These are phyloP conservation scores for Hydrophis major DNA, from an alignment of 2,797 vertebrate genomes.

Conservation along the genomic window DNA sequence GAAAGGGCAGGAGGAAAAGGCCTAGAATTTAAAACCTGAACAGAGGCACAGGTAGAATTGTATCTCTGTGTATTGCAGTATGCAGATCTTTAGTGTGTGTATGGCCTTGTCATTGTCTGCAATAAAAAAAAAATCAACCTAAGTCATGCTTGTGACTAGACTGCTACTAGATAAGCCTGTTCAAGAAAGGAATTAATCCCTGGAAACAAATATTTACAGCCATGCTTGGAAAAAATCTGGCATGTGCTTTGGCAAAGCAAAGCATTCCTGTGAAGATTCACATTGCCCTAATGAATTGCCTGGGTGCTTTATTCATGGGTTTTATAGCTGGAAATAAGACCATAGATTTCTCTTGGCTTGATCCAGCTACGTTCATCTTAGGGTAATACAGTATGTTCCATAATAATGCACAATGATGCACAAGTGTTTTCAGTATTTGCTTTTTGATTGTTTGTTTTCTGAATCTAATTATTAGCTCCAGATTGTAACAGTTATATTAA, in stretches of 20 bases:
- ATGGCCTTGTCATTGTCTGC: background rate
- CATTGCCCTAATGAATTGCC: background rate
- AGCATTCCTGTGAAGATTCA: background rate
- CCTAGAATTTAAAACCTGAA: background rate
- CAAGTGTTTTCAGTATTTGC: background rate
- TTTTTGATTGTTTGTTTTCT: background rate
- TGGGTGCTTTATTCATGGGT: background rate
- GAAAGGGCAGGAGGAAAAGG: background rate
- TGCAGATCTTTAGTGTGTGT: background rate
- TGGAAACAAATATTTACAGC: background rate
- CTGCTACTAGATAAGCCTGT: background rate
- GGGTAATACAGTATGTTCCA: background rate
- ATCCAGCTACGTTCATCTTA: background rate
- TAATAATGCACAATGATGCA: background rate
- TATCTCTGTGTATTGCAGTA: background rate
- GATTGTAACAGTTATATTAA: background rate
- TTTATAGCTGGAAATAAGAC: background rate
- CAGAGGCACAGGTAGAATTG: background rate
- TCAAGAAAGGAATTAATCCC: background rate
- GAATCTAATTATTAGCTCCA: background rate
- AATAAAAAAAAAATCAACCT: background rate
- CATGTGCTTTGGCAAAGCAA: background rate
- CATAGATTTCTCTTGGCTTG: background rate
- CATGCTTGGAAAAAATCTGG: background rate
- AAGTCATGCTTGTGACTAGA: background rate